Percentiles rank a stretch among this genome's conserved stretches.
Evolutionary conservation across 2,888 invertebrate genomes (phyloP).

Genomic region (Megalurothrips usitatus): DNA sequence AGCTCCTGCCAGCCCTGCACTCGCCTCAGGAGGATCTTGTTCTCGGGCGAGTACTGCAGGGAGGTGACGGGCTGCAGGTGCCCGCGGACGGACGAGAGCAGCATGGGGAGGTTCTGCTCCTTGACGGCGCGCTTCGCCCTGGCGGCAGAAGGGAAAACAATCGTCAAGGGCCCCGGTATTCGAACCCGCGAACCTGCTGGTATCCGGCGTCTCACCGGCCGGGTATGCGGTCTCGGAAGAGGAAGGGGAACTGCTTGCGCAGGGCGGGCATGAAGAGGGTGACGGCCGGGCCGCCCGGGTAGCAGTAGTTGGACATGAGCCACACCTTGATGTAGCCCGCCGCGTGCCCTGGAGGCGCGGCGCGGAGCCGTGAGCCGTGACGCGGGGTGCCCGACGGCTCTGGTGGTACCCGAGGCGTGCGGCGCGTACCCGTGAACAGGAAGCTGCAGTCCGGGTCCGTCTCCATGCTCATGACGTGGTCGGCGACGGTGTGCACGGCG

Average conservation of each 20-base stretch:
- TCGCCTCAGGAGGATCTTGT: constrained; percentile 64
- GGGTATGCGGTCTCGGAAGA: constrained; percentile 61
- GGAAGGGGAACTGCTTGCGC: constrained; percentile 66
- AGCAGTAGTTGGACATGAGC: constrained; percentile 65
- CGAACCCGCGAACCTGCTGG: constrained; percentile 47
- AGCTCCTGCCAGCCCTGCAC: constrained; percentile 34
- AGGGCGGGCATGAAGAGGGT: constrained; percentile 58
- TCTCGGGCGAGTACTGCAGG: constrained; percentile 61
- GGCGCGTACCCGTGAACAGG: constrained; percentile 61
- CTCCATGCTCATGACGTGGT: constrained; percentile 63
- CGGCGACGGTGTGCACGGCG: constrained; percentile 43
- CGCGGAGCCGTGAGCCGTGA: neutral
- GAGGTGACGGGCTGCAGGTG: constrained; percentile 65
- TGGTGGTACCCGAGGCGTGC: neutral
- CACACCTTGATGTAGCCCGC: constrained; percentile 76
- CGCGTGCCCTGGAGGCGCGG: constrained; percentile 48
- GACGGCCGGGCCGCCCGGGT: constrained; percentile 49
- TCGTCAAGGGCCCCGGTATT: constrained; percentile 51
- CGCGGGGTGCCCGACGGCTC: neutral
- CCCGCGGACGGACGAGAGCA: constrained; percentile 65
- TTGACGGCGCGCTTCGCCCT: constrained; percentile 61
- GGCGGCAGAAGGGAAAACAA: neutral
- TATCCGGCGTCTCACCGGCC: constrained; percentile 45
- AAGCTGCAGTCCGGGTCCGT: constrained; percentile 67
- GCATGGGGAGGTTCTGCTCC: constrained; percentile 59